Evolutionary conservation across 92 coral and sea anemone species (phyloP), one percentile per base, ranked within the genome.

Genomic region (Zoanthus sansibaricus): DNA sequence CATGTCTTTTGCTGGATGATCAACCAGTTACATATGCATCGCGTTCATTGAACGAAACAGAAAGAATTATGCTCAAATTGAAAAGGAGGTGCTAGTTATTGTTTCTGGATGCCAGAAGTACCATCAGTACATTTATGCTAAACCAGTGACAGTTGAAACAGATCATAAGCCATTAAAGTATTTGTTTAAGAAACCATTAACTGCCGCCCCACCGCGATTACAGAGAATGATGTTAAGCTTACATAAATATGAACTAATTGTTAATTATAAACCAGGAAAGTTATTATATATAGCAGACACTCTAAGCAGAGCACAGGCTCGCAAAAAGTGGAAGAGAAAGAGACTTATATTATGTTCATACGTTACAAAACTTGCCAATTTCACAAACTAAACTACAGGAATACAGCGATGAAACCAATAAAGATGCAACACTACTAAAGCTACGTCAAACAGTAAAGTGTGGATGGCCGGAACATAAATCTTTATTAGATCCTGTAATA

Each of bases 1-100:
- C 92, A 37, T 77, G 91, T 76, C 83, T 91, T 17, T 16, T 91
- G 86, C 91, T 87, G 78, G 94, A 91, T 42, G 91, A 80, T n/a
- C 76, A 72, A 8, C 87, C 92, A 31, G 67, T 84, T 15, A 55
- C 88, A 20, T 84, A 72, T 37, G 88, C 88, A 30, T 84, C 88
- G 25, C 71, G 54, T 21, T 84, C 88, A 30, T 20, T 84, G 45
- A 84, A 18, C 72, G 47, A 42, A 9, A 11, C 88, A 48, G 82
- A 84, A 72, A 61, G 10, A 84, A 74, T 59, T 51, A 84, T 84
- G 88, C 82, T 51, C 79, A 84, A 68, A 84, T 72, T 25, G 88
- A 84, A 52, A 83, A 83, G 52, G 87, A 83, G 75, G 78, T 83
- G 7, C 62, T 83, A 76, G 87, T 78, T 6, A 83, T 83, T 69